These are phyloP conservation scores for Enteromius radiatus DNA, from an alignment of 2,797 vertebrate species.

Conservation along the genomic window DNA sequence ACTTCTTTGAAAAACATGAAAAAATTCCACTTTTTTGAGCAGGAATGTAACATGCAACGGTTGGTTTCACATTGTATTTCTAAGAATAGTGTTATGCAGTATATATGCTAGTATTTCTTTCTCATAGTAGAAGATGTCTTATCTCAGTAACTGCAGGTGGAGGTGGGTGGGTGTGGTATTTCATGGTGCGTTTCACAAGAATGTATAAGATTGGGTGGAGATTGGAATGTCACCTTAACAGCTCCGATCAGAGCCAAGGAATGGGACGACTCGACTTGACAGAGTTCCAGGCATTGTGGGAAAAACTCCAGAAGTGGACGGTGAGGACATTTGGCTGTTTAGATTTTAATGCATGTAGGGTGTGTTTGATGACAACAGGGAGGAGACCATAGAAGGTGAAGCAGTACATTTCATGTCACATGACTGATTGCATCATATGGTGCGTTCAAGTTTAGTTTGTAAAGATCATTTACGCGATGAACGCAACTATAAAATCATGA, in stretches of 20 bases:
- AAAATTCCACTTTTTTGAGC: neutral
- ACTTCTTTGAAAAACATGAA: neutral
- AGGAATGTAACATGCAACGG: neutral
- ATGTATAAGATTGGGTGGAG: conserved; percentile 5
- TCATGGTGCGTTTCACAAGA: conserved; percentile 16
- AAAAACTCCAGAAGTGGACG: conserved; percentile 78
- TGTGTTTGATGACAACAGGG: neutral
- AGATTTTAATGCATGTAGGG: neutral
- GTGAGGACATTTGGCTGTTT: conserved; percentile 61
- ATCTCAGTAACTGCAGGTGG: neutral
- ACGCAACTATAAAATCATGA: no score
- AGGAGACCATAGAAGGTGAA: neutral
- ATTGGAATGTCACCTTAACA: conserved; percentile 67
- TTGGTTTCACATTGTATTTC: neutral
- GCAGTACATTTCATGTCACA: neutral
- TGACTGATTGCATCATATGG: neutral
- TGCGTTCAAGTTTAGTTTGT: neutral
- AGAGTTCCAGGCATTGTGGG: conserved; percentile 77
- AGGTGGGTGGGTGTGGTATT: conserved; percentile 2
- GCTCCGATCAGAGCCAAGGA: conserved; percentile 70
- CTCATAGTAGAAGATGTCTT: neutral
- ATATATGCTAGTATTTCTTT: neutral
- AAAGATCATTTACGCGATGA: neutral
- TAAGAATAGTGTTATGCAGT: neutral
- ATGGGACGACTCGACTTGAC: conserved; percentile 69